phyloP scores from a whole-genome alignment of 2,113 vertebrate genomes.

The Cromileptes altivelis region DNA sequence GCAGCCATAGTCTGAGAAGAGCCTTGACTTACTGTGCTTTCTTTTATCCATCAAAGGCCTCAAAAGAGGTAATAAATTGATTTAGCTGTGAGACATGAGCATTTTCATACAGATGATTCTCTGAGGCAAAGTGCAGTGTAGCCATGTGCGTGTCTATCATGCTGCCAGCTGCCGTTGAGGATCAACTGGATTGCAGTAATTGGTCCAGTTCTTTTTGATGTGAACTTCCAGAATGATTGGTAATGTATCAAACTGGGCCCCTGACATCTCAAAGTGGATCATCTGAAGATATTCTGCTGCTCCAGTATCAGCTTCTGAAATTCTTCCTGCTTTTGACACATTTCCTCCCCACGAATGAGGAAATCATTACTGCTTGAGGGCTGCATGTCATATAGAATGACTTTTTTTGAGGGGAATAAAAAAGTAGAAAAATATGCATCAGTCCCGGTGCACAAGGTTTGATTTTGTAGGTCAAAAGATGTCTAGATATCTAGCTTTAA shows the following conservation, averaged over 20 bases:
- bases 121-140: background rate
- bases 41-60: background rate
- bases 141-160: background rate
- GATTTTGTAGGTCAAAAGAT: background rate
- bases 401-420: background rate
- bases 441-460: background rate
- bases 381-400: background rate
- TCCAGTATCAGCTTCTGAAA: background rate
- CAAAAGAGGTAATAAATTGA: background rate
- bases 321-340: background rate
- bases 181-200: conserved; percentile 45
- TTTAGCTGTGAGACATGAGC: conserved; percentile 10
- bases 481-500: background rate
- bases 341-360: conserved; percentile 10
- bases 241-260: background rate
- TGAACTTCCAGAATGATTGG: conserved; percentile 5
- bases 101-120: background rate
- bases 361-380: conserved; percentile 12
- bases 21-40: conserved; percentile 1
- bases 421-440: background rate
- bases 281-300: background rate
- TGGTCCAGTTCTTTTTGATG: conserved; percentile 41
- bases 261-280: conserved; percentile 3
- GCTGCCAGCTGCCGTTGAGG: conserved; percentile 10
- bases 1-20: fast-evolving